These are phyloP conservation scores for Geodia barretti DNA, from an alignment of 37 sponge, comb jelly and placozoan genomes.

Conservation along the genomic window DNA sequence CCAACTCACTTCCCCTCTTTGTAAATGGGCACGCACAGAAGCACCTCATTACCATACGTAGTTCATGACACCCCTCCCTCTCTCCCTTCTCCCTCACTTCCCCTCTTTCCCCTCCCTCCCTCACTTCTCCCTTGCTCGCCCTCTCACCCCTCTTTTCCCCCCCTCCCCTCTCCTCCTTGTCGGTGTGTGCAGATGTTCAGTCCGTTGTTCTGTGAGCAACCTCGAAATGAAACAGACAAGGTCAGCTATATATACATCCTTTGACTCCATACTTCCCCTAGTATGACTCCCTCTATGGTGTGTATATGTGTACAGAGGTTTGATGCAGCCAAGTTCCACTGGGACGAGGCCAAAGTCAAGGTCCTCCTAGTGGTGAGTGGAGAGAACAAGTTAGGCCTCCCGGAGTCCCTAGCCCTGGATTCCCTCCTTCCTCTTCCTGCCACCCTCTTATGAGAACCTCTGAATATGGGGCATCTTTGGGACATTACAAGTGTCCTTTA, in stretches of 20 bases:
- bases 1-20: slow-evolving; percentile 19
- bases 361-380: slow-evolving; percentile 67
- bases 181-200: slow-evolving; percentile 52
- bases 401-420: too few species aligned
- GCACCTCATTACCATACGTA: too few species aligned
- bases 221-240: background rate
- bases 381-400: too few species aligned
- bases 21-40: too few species aligned
- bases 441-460: too few species aligned
- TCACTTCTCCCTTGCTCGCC: background rate
- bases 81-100: background rate
- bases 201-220: slow-evolving; percentile 48
- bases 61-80: slow-evolving; percentile 1
- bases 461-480: background rate
- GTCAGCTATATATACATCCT: too few species aligned
- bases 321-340: slow-evolving; percentile 84
- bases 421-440: too few species aligned
- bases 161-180: background rate
- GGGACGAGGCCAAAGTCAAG: slow-evolving; percentile 75
- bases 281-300: too few species aligned
- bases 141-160: background rate
- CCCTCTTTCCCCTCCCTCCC: background rate
- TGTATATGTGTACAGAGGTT: too few species aligned
- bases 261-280: too few species aligned
- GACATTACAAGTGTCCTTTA: background rate